Evolutionary conservation across 2,797 vertebrate species (phyloP).

Genomic region (Limosa lapponica): DNA sequence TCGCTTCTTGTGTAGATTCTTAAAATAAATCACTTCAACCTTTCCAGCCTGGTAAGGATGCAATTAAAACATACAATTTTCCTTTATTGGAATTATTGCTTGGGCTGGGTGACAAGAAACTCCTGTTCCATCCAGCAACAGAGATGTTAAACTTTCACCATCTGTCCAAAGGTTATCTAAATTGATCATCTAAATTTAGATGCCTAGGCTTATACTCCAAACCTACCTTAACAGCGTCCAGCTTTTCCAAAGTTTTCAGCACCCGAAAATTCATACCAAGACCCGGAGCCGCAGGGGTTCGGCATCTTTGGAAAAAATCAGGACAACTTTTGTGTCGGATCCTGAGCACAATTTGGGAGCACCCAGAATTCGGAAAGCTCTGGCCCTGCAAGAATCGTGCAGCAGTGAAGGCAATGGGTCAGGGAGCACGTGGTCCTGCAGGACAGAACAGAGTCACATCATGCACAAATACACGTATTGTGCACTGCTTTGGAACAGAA

Average conservation of each 20-base stretch:
- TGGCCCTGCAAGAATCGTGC: neutral
- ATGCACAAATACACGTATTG: neutral
- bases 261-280: neutral
- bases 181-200: neutral
- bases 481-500: slow-evolving; percentile 5
- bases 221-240: slow-evolving; percentile 9
- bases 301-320: neutral
- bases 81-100: neutral
- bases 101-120: neutral
- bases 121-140: neutral
- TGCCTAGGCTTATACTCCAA: neutral
- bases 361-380: neutral
- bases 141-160: slow-evolving; percentile 20
- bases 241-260: neutral
- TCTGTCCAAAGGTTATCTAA: slow-evolving; percentile 47
- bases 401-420: neutral
- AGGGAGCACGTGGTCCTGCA: slow-evolving; percentile 25
- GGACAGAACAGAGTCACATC: slow-evolving; percentile 28
- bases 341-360: neutral
- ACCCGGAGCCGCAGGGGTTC: neutral
- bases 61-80: slow-evolving; percentile 21
- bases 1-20: neutral
- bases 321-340: neutral
- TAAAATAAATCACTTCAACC: slow-evolving; percentile 53
- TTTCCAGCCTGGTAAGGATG: slow-evolving; percentile 30